A percentile compares a stretch with the other conserved stretches of the same genome.
These are phyloP conservation scores for Odocoileus virginianus DNA, from an alignment of 2,113 vertebrate genomes.

Conservation along the genomic window DNA sequence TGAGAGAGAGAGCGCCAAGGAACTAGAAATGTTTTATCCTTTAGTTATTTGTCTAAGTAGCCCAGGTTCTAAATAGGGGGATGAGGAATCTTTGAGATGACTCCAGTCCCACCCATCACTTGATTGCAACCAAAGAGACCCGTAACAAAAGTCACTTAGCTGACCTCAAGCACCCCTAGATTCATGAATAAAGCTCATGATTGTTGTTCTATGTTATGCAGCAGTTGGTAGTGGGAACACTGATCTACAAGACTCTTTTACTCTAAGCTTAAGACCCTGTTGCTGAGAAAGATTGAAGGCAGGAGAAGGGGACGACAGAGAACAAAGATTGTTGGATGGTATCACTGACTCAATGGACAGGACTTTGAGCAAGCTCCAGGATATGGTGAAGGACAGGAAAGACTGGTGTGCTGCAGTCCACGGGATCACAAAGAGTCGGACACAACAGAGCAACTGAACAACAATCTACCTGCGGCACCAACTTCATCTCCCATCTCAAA, in stretches of 20 bases:
- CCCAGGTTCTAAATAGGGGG: not conserved
- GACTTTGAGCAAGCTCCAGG: not conserved
- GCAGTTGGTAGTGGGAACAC: not conserved
- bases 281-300: not conserved
- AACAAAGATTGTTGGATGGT: not conserved
- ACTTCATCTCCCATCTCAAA: not conserved
- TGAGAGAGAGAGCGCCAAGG: not conserved
- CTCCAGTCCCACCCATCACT: not conserved
- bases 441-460: not conserved
- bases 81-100: not conserved
- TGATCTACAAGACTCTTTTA: not conserved
- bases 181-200: not conserved
- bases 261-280: not conserved
- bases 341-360: not conserved
- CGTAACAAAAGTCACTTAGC: not conserved
- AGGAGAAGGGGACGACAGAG: not conserved
- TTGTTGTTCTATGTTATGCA: not conserved
- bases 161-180: not conserved
- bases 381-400: not conserved
- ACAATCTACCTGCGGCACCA: not conserved
- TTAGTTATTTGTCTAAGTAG: not conserved
- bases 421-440: fast-evolving
- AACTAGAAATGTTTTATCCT: not conserved
- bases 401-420: not conserved
- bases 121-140: not conserved